Percentiles rank a stretch among this genome's conserved stretches.
Conservation (phyloP, 2,888 invertebrate genomes). For the Molanna angustata region DNA sequence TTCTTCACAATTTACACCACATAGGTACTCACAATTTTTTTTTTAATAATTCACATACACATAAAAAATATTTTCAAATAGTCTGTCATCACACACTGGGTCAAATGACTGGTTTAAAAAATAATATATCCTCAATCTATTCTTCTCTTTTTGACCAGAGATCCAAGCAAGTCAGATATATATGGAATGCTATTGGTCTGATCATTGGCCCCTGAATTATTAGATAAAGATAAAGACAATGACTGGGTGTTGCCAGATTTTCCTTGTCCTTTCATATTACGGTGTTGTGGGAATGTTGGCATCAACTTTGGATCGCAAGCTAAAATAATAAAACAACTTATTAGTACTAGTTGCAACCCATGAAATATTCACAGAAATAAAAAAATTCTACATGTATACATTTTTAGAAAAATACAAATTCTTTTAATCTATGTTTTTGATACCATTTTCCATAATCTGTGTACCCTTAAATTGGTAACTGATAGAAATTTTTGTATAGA, state of each 20-base stretch:
- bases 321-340: conserved; percentile 42
- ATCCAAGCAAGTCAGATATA: conserved; percentile 79
- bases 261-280: conserved; percentile 69
- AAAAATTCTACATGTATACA: background rate
- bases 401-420: background rate
- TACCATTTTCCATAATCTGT: too few species aligned
- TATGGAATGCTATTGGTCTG: conserved; percentile 75
- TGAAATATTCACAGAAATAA: background rate
- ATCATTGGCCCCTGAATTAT: conserved; percentile 63
- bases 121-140: conserved; percentile 64
- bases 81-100: too few species aligned
- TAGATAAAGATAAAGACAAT: conserved; percentile 48
- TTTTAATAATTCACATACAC: too few species aligned
- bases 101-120: too few species aligned
- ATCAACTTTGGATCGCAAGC: conserved; percentile 96
- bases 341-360: too few species aligned
- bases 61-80: too few species aligned
- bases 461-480: too few species aligned
- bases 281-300: conserved; percentile 97
- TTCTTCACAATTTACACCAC: too few species aligned
- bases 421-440: too few species aligned
- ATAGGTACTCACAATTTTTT: too few species aligned
- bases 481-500: too few species aligned
- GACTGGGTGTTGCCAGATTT: conserved; percentile 44
- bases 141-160: conserved; percentile 76